Base-by-base conservation (phyloP, 2,113 vertebrate species). In the Actenoides lindsayi region DNA sequence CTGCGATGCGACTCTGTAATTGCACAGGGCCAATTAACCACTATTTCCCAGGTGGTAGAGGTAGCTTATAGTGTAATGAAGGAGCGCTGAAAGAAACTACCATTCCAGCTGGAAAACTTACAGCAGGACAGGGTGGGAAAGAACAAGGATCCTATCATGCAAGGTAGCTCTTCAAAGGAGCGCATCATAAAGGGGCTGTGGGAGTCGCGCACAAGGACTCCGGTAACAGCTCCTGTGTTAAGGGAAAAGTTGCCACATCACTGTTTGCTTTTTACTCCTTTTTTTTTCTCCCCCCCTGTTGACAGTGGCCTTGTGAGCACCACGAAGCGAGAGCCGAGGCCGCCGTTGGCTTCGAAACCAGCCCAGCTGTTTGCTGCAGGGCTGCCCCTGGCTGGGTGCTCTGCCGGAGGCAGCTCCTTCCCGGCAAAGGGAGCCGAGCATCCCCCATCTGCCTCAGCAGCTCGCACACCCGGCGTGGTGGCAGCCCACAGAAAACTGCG, bases 401-500 rank as follows among this genome's bases (percentile, higher is more conserved):
- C 50, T 39, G 84, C 87, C 3, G 0, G 27, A 42, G 73, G 73
- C 8, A 1, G 41, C 54, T 78, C 20, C 82, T 77, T 35, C 3
- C 0, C 78, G 57, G n/a, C 70, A 33, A 53, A 44, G 8, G 3
- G 59, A 41, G 20, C 59, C 8, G 20, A 18, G 83, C 68, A 74
- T 44, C 41, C 50, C 46, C 42, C 27, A 0, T 8, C 28, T 30
- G 7, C 69, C 73, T 51, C 74, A 64, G 42, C 37, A 1, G 3
- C 67, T 62, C 5, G 0, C 46, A 46, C 0, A 0, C 3, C 0
- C 64, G n/a, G 62, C 0, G 0, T 3, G 5, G 0, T 3, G 5
- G 39, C n/a, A 83, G 21, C n/a, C 20, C 48, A 16, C 14, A 0
- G 35, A 35, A 87, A 82, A 64, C 19, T 15, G 9, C 7, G 5